phyloP scores from a whole-genome alignment of 2,797 vertebrate genomes.

The Pelodytes ibericus region DNA sequence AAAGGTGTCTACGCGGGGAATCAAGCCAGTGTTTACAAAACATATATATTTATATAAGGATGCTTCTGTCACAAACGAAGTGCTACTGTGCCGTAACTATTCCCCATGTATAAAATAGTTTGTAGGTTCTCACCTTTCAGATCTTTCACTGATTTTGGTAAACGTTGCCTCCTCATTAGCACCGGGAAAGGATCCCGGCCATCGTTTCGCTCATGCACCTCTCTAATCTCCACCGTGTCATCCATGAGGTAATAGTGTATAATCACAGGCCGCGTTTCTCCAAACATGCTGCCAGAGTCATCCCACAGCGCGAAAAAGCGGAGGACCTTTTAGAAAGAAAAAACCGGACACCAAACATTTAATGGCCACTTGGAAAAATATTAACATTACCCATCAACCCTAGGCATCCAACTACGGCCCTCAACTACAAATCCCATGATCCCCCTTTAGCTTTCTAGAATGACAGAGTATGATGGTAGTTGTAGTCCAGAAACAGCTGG shows the following conservation, averaged over 20 bases:
- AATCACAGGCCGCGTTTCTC: slow-evolving; percentile 73
- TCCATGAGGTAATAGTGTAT: slow-evolving; percentile 91
- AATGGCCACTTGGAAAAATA: no score
- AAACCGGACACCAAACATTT: no score
- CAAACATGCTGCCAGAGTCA: slow-evolving; percentile 69
- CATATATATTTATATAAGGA: no score
- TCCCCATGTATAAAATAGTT: no score
- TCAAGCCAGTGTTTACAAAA: neutral
- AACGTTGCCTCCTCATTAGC: slow-evolving; percentile 79
- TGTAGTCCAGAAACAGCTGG: no score
- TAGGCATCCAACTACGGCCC: no score
- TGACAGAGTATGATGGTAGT: no score
- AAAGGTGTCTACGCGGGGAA: slow-evolving; percentile 74
- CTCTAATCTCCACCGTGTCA: slow-evolving; percentile 86
- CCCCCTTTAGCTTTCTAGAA: no score
- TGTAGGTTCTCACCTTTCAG: slow-evolving; percentile 22
- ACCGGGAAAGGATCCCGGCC: slow-evolving; percentile 85
- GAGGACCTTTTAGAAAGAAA: slow-evolving; percentile 83
- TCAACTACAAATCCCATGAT: no score
- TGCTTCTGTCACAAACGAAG: no score
- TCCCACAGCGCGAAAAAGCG: slow-evolving; percentile 87
- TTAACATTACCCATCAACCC: no score
- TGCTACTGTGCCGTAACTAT: no score
- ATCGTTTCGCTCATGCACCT: slow-evolving; percentile 80
- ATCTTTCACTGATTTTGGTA: slow-evolving; percentile 75